Conservation (phyloP, 2,113 vertebrate genomes). For the Oxygymnocypris stewartii region DNA sequence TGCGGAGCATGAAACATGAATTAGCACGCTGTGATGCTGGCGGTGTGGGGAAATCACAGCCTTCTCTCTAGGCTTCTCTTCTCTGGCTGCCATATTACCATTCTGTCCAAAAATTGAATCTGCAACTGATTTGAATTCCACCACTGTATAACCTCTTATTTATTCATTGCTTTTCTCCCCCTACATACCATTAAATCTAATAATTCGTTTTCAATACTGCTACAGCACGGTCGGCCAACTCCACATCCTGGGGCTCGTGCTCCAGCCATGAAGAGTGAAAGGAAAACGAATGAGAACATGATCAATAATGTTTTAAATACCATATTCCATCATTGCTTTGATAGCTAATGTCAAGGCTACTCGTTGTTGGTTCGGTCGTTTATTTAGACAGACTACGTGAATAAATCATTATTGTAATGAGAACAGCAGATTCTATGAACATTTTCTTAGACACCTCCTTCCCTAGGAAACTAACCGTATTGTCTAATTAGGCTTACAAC, state of each 20-base stretch:
- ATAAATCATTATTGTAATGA: neutral
- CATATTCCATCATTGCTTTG: constrained; percentile 61
- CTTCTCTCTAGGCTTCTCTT: constrained; percentile 64
- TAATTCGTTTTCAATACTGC: constrained; percentile 65
- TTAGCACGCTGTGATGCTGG: constrained; percentile 68
- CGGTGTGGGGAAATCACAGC: constrained; percentile 63
- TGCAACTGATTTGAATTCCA: constrained; percentile 74
- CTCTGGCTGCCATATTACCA: constrained; percentile 66
- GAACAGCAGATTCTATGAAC: neutral
- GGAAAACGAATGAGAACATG: constrained; percentile 42
- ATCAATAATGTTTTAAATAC: constrained; percentile 60
- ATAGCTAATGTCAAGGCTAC: constrained; percentile 30
- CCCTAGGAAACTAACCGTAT: neutral
- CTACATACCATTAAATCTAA: constrained; percentile 74
- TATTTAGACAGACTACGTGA: neutral
- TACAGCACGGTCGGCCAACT: constrained; percentile 54
- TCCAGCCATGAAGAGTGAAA: constrained; percentile 42
- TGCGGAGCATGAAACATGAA: constrained; percentile 69
- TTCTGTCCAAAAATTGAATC: constrained; percentile 75
- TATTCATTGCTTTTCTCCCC: constrained; percentile 74
- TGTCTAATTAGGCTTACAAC: neutral
- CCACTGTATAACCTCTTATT: constrained; percentile 69
- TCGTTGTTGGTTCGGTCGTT: neutral
- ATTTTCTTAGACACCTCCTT: neutral
- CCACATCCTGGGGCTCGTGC: constrained; percentile 51